Base-by-base conservation (phyloP, 1,140 invertebrate genomes). In the Lordiphosa stackelbergi region DNA sequence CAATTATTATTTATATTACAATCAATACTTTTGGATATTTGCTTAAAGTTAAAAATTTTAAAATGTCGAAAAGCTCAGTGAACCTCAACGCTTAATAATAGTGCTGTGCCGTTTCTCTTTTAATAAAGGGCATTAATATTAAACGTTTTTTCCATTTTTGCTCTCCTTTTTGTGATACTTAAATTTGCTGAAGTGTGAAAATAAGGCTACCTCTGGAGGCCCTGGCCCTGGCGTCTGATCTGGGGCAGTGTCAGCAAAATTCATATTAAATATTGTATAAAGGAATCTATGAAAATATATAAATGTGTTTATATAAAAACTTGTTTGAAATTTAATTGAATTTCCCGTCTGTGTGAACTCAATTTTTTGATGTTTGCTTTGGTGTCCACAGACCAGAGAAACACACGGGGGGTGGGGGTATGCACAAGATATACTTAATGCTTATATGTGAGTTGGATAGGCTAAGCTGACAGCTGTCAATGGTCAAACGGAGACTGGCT, bases 401-500 rank as follows among this genome's bases (percentile, higher is more conserved):
- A 24, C 22, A 24, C 5, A 6, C 22, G 22, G 22, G 4, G 5
- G 4, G n/a, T 10, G 10, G 7, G 13, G 28, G 45, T 42, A 58
- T 43, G 45, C 68, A 58, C 42, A 65, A 37, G 49, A 68, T 46
- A 60, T 53, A 59, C 41, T 36, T 40, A 37, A 40, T 16, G 11
- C 38, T 41, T 41, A 45, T 45, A 16, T 48, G 34, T 34, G 31
- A 48, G 34, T 36, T 34, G 22, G 12, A 12, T 36, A 12, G 9
- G 43, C 48, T 66, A 69, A 69, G 48, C 66, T 53, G 65, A 52
- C 66, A 69, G 66, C 66, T 69, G 66, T 61, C 66, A 60, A 68
- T 69, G 65, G 22, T 24, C 22, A 24, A 24, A 24, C 22, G 22
- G 3, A 3, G 19, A 19, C 19, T 19, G 19, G 19, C 19, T 19